A percentile compares a stretch with the other conserved stretches of the same genome.
Conservation (phyloP, 2,888 invertebrate species). For the Petrophora chlorosata region DNA sequence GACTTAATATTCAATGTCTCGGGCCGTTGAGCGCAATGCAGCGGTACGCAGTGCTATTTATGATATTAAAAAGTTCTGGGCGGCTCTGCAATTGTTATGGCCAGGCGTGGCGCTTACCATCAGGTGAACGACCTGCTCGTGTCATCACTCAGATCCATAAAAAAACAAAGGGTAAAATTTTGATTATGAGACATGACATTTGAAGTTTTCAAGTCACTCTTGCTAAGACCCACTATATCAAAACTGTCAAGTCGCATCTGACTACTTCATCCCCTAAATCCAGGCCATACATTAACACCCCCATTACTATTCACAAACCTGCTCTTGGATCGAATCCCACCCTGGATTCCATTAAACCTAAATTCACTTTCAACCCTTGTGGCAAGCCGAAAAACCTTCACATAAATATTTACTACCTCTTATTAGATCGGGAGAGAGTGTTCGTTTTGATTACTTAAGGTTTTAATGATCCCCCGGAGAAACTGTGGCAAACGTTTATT, state of each 20-base stretch:
- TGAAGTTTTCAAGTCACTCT: background rate
- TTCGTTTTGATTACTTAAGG: background rate
- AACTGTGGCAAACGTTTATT: too few relatives aligned
- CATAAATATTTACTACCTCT: constrained; percentile 60
- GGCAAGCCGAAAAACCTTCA: constrained; percentile 49
- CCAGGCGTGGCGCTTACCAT: too few relatives aligned
- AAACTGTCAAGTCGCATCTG: background rate
- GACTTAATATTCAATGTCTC: too few relatives aligned
- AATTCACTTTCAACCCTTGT: constrained; percentile 57
- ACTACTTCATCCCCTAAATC: constrained; percentile 13
- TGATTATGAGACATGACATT: too few relatives aligned
- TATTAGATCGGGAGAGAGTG: constrained; percentile 12
- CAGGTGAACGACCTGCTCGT: too few relatives aligned
- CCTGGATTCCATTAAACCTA: constrained; percentile 60
- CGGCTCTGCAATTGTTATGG: too few relatives aligned
- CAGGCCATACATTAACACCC: constrained; percentile 35
- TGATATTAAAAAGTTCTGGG: too few relatives aligned
- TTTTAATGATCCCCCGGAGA: too few relatives aligned
- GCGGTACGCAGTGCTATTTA: too few relatives aligned
- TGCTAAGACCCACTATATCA: constrained; percentile 6
- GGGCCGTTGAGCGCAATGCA: too few relatives aligned
- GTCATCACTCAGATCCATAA: too few relatives aligned
- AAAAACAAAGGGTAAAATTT: too few relatives aligned
- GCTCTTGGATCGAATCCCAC: constrained; percentile 40
- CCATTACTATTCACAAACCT: constrained; percentile 59